Base-by-base conservation (phyloP, 1,140 invertebrate species). In the Ceratoteleas bidentatus region DNA sequence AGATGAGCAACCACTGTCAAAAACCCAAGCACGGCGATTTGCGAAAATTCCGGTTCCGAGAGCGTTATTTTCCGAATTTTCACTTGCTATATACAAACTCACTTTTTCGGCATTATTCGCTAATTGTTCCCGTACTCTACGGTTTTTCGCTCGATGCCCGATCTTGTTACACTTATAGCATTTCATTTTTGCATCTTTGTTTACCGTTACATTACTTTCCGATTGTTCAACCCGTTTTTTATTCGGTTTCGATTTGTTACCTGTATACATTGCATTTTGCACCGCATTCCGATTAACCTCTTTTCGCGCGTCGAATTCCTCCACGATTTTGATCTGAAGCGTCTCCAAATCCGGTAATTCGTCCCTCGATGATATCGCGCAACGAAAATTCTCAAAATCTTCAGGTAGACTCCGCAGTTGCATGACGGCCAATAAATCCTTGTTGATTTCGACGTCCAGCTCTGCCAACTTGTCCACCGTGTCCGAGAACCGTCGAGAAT, bases 351-450 rank as follows among this genome's bases (percentile, higher is more conserved):
- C 0, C 10, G 52, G 52, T 3, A 54, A 9, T n/a, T 33, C 24
- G n/a, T 54, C 52, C 3, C 52, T 7, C 8, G 52, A 54, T 33
- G 52, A 34, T 10, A 54, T 54, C 24, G 52, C 52, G 52, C 52
- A 54, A 7, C 52, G 52, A 8, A 54, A 54, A n/a, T 54, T 54
- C n/a, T 54, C 52, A n/a, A 54, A 54, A 11, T 33, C 11, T 34
- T 34, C 52, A 3, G 52, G 32, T n/a, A 54, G 32, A 54, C 52
- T 54, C 3, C 52, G 52, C 3, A 54, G 52, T 13, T 34, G 3
- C 52, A 54, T 33, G 32, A 54, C 52, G 9, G 24, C 32, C 24
- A 54, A 13, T 54, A 54, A n/a, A 8, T 54, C 52, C 10, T 34
- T 11, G 32, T 54, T 33, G 10, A 54, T 34, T 32, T 54, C 52